Base-by-base conservation (phyloP, 2,797 vertebrate genomes). In the Fundulus diaphanus region DNA sequence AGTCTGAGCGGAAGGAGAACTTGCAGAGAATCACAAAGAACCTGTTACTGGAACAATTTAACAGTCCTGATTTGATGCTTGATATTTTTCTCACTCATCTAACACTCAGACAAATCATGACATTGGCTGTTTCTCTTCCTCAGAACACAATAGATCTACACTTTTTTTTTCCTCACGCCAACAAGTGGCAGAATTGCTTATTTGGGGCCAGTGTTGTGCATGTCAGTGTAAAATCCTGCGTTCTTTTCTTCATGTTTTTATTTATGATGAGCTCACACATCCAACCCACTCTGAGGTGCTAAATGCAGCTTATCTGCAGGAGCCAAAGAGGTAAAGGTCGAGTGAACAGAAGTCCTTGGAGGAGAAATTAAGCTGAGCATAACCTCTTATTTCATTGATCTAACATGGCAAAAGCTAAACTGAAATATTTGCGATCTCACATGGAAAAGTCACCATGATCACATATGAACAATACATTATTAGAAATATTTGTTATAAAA, bases 231-330 rank as follows among this genome's bases (percentile, higher is more conserved):
- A 57, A 71, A 71, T 8, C n/a, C 37, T 12, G 15, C 31, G 49
- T 73, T 44, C 66, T 69, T 52, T 73, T 79, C 48, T 35, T 2
- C 29, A 24, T 65, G 33, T 61, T 68, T 85, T 84, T 29, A 54
- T 81, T 67, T 77, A 49, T 73, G 22, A 80, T 5, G 57, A 78
- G 61, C 66, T 87, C 77, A 78, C 87, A 87, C 84, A 42, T 87
- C 78, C 69, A 80, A 82, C 83, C 86, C 79, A 86, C 83, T 73
- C 72, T 67, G 61, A 78, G 66, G 56, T 57, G 68, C 27, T 83
- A 65, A 72, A 84, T 77, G 75, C 78, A 85, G 80, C 78, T 84
- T 82, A 79, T 81, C 76, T 74, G 77, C 82, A 72, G 74, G 79
- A 76, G 78, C 74, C 74, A 69, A 77, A 74, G 69, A 80, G 68